Conservation (phyloP, 2,797 vertebrate species). For the Clarias laeviceps region DNA sequence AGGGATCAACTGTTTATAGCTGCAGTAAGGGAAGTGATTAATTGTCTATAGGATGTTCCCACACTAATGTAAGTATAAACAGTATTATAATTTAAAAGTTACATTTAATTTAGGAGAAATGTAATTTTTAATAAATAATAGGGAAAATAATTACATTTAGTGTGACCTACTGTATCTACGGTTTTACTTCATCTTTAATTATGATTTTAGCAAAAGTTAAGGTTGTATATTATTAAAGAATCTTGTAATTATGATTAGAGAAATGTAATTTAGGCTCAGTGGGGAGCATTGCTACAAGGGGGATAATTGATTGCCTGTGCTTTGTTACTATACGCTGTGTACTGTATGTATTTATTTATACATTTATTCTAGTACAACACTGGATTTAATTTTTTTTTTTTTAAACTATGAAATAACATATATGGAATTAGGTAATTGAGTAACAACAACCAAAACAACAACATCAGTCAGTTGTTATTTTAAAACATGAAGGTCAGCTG, state of each 20-base stretch:
- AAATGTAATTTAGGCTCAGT: not conserved
- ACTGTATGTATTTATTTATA: too few species aligned
- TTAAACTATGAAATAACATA: too few species aligned
- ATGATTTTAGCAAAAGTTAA: not conserved
- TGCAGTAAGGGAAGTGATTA: not conserved
- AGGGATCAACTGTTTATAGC: not conserved
- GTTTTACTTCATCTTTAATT: not conserved
- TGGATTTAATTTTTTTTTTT: too few species aligned
- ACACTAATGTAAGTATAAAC: not conserved
- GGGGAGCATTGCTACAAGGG: not conserved
- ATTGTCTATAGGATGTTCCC: not conserved
- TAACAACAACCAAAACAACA: too few species aligned
- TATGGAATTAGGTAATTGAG: too few species aligned
- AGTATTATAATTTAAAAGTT: not conserved
- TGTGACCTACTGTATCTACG: not conserved
- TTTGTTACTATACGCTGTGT: not conserved
- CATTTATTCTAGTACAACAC: too few species aligned
- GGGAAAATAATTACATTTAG: not conserved
- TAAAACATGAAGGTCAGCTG: too few species aligned
- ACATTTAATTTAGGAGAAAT: not conserved
- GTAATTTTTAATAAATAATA: not conserved
- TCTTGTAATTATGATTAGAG: not conserved
- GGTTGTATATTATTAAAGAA: not conserved
- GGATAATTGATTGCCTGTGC: not conserved
- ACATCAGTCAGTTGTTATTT: too few species aligned